Percentiles rank a stretch among this genome's conserved stretches.
phyloP scores from a whole-genome alignment of 2,888 invertebrate genomes.

The Pseudeuparius sepicola region DNA sequence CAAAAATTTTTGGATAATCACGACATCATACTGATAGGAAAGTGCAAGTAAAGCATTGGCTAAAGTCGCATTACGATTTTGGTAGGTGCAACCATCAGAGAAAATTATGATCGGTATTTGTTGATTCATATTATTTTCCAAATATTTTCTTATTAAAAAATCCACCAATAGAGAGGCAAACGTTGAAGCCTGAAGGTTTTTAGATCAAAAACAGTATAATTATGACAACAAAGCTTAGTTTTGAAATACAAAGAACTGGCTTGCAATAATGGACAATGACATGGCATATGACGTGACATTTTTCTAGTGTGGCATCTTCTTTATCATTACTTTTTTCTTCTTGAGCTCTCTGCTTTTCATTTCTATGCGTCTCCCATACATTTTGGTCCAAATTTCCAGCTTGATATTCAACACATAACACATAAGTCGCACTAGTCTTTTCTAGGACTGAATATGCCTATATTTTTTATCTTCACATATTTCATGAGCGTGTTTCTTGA shows the following conservation, averaged over 20 bases:
- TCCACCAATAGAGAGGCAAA: too few species aligned
- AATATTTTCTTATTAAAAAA: too few species aligned
- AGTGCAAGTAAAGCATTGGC: too few species aligned
- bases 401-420: conserved; percentile 8
- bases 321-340: conserved; percentile 11
- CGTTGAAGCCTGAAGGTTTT: too few species aligned
- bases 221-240: conserved; percentile 7
- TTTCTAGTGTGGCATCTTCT: background rate
- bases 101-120: too few species aligned
- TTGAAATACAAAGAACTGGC: conserved; percentile 12
- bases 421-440: too few species aligned
- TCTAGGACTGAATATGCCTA: conserved; percentile 11
- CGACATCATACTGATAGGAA: too few species aligned
- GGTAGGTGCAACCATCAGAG: too few species aligned
- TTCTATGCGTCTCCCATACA: conserved; percentile 10
- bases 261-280: too few species aligned
- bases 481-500: conserved; percentile 9
- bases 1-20: too few species aligned
- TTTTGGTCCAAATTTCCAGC: conserved; percentile 5
- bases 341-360: conserved; percentile 6
- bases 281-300: conserved; percentile 4
- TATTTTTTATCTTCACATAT: conserved; percentile 7
- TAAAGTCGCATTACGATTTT: too few species aligned
- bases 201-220: conserved; percentile 1
- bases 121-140: too few species aligned